These are phyloP conservation scores for Karalla daura DNA, from an alignment of 2,797 vertebrate species.

Conservation along the genomic window DNA sequence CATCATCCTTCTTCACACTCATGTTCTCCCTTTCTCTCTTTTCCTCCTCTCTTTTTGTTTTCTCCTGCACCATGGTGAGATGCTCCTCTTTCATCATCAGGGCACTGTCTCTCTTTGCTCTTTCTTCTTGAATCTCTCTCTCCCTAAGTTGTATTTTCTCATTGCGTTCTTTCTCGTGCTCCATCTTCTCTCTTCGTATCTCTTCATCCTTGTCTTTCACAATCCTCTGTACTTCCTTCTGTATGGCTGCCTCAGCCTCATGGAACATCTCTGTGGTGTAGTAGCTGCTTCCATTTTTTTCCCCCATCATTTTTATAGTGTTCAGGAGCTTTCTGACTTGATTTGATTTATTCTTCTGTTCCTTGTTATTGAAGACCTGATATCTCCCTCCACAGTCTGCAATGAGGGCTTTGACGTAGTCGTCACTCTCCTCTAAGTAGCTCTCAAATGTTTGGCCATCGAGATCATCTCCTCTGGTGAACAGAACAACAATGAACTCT, in stretches of 20 bases:
- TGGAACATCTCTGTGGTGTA: slow-evolving; percentile 39
- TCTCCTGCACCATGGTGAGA: neutral
- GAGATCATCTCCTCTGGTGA: slow-evolving; percentile 58
- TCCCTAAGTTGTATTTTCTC: neutral
- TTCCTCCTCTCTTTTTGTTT: neutral
- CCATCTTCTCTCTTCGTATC: slow-evolving; percentile 19
- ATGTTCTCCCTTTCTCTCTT: slow-evolving; percentile 13
- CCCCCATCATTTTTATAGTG: slow-evolving; percentile 22
- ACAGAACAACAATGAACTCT: slow-evolving; percentile 41
- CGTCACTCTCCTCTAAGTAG: neutral
- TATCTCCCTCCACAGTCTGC: slow-evolving; percentile 42
- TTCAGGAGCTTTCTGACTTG: slow-evolving; percentile 33
- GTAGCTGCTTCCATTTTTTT: slow-evolving; percentile 16
- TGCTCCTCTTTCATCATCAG: neutral
- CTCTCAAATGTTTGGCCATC: neutral
- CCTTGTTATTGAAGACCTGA: slow-evolving; percentile 49
- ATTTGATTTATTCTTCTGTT: fast-evolving
- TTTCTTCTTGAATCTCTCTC: neutral
- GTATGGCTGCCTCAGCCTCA: slow-evolving; percentile 50
- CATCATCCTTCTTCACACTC: neutral
- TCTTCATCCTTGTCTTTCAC: slow-evolving; percentile 27
- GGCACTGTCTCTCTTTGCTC: neutral
- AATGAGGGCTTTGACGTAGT: neutral
- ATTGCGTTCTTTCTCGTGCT: neutral
- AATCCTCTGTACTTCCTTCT: slow-evolving; percentile 39